A percentile compares a stretch with the other conserved stretches of the same genome.
Evolutionary conservation across 2,113 vertebrate species (phyloP).

Genomic region (Carollia perspicillata): DNA sequence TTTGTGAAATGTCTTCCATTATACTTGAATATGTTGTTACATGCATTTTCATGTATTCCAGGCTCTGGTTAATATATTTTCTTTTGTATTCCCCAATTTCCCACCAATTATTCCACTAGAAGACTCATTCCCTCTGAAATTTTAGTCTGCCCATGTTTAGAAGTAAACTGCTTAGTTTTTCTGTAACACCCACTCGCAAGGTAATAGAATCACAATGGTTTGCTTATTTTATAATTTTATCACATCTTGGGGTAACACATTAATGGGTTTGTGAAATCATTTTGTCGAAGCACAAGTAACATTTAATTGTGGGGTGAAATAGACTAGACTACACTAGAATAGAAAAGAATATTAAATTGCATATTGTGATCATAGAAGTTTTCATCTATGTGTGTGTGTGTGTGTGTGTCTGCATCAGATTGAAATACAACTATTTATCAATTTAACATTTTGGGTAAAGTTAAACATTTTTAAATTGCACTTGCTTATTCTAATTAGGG

Average conservation of each 20-base stretch:
- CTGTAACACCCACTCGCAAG: neutral
- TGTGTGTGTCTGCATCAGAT: neutral
- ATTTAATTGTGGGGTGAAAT: neutral
- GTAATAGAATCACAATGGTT: neutral
- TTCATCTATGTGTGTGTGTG: neutral
- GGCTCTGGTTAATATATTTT: neutral
- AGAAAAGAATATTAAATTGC: neutral
- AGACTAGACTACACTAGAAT: neutral
- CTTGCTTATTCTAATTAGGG: neutral
- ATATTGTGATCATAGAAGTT: neutral
- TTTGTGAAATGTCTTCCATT: neutral
- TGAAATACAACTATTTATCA: neutral
- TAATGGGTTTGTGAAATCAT: neutral
- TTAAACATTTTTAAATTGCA: neutral
- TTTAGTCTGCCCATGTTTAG: neutral
- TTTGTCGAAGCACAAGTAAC: neutral
- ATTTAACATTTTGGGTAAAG: neutral
- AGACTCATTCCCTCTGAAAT: neutral
- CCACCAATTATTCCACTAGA: neutral
- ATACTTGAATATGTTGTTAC: slow-evolving; percentile 7
- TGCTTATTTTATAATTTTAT: neutral
- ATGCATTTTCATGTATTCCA: neutral
- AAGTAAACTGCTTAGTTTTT: neutral
- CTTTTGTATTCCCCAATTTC: neutral
- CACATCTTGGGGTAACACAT: neutral